These are phyloP conservation scores for Loriculus beryllinus DNA, from an alignment of 2,797 vertebrate genomes.

Conservation along the genomic window DNA sequence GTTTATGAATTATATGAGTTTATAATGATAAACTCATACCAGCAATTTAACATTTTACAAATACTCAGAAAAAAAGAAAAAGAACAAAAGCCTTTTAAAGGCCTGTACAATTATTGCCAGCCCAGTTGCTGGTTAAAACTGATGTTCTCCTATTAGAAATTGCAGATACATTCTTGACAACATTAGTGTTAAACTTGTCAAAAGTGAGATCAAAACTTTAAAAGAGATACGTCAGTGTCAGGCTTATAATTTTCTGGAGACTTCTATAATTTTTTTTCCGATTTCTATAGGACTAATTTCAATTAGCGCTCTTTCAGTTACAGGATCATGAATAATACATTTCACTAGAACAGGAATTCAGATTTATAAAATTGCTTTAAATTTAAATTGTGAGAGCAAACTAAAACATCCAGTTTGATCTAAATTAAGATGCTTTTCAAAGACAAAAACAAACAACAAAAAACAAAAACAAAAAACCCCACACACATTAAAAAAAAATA, in stretches of 20 bases:
- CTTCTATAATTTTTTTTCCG: neutral
- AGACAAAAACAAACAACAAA: neutral
- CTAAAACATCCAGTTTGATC: neutral
- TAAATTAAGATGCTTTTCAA: neutral
- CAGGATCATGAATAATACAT: neutral
- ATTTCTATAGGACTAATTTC: neutral
- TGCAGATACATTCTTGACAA: neutral
- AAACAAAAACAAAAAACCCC: too few species aligned
- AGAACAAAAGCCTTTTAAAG: neutral
- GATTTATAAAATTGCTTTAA: neutral
- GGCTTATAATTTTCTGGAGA: neutral
- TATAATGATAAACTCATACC: neutral
- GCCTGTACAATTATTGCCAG: neutral
- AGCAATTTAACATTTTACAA: neutral
- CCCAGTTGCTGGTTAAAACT: neutral
- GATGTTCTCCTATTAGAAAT: neutral
- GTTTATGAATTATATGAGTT: neutral
- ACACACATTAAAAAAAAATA: neutral
- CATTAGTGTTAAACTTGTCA: neutral
- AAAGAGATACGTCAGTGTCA: neutral
- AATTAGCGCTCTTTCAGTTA: too few species aligned
- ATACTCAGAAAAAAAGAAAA: neutral
- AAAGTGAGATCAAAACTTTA: neutral
- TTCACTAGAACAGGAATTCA: neutral
- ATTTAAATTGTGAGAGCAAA: neutral